These are phyloP conservation scores for Megaceryle alcyon DNA, from an alignment of 2,797 vertebrate species.

Conservation along the genomic window DNA sequence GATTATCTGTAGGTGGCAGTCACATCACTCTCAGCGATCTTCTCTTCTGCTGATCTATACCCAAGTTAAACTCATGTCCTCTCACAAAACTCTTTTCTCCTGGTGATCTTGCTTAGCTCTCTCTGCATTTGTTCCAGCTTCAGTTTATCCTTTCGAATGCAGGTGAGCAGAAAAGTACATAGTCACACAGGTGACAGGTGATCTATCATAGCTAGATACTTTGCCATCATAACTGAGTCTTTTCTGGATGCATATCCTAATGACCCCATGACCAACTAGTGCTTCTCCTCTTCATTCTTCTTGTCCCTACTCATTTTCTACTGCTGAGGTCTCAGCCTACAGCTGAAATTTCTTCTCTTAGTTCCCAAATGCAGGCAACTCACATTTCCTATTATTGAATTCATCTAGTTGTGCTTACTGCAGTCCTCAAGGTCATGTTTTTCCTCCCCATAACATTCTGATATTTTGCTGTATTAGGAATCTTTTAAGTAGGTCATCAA, in stretches of 20 bases:
- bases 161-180: not conserved
- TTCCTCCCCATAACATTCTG: not conserved
- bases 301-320: not conserved
- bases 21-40: not conserved
- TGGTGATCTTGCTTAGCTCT: accelerated
- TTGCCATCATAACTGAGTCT: not conserved
- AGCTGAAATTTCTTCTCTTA: not conserved
- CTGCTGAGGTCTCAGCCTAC: not conserved
- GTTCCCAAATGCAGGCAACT: not conserved
- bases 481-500: conserved; percentile 26
- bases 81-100: not conserved
- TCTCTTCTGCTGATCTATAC: not conserved
- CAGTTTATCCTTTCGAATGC: not conserved
- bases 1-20: conserved; percentile 66
- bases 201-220: not conserved
- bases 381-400: conserved; percentile 16
- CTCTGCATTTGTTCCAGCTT: not conserved
- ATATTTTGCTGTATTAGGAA: not conserved
- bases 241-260: not conserved
- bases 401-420: conserved; percentile 9
- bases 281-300: not conserved
- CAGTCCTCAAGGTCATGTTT: conserved; percentile 16
- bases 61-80: not conserved
- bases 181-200: not conserved
- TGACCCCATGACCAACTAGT: not conserved